A percentile compares a stretch with the other conserved stretches of the same genome.
phyloP scores from a whole-genome alignment of 2,113 vertebrate genomes.

The Accipiter cooperii region DNA sequence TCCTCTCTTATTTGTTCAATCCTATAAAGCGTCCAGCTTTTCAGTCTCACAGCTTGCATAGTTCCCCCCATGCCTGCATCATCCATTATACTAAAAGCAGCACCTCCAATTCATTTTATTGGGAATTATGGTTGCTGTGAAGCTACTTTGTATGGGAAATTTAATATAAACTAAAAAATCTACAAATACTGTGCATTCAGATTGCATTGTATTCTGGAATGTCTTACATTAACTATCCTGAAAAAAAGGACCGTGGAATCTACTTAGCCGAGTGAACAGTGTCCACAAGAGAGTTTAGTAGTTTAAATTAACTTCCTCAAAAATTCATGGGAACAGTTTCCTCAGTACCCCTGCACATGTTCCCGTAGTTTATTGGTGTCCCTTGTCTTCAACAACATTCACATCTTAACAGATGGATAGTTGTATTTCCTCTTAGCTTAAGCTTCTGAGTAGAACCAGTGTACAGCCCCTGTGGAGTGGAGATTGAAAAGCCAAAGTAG shows the following conservation, averaged over 20 bases:
- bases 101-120: neutral
- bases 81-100: neutral
- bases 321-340: neutral
- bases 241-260: neutral
- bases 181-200: neutral
- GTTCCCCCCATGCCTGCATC: neutral
- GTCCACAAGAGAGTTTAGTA: neutral
- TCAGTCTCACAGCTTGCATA: neutral
- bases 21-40: neutral
- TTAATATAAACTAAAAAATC: neutral
- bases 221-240: neutral
- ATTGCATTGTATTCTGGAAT: neutral
- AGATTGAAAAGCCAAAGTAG: neutral
- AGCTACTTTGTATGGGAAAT: neutral
- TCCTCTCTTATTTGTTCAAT: neutral
- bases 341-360: rapidly evolving
- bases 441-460: neutral
- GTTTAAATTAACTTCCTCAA: neutral
- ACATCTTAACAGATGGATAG: neutral
- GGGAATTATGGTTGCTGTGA: neutral
- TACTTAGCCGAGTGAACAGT: neutral
- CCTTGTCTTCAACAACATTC: neutral
- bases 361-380: rapidly evolving
- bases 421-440: neutral
- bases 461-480: rapidly evolving